Base-by-base conservation (phyloP, 1,140 invertebrate species). In the Capitella teleta region DNA sequence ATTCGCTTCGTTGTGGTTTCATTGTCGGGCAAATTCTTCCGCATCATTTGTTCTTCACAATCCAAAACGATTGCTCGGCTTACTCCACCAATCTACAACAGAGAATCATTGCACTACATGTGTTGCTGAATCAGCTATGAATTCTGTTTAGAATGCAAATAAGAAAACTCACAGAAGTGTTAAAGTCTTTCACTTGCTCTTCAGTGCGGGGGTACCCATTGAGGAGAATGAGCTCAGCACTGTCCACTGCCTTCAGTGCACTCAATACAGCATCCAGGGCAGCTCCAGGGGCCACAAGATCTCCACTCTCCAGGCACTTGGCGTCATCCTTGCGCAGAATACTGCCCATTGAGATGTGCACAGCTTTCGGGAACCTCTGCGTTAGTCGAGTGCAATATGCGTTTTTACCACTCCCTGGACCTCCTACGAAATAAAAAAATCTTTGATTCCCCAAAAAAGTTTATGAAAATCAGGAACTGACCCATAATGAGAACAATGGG, bases 21-120 rank as follows among this genome's bases (percentile, higher is more conserved):
- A 41, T 5, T 68, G 57, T 34, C 62, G 25, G n/a, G n/a, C n/a
- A n/a, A n/a, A n/a, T n/a, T n/a, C 25, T 51, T 23, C 49, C 28
- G 28, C 49, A 51, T 51, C n/a, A 25, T 18, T 30, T 51, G 30
- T 16, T 28, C 44, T 21, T 52, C 28, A 24, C 16, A 36, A 25
- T 52, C 44, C 10, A 52, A 16, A 5, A 52, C 10, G n/a, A 52
- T 28, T 12, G 34, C 45, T 2, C 10, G 16, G 28, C 12, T 28
- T 36, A 51, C 5, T 6, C 51, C 46, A 18, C 37, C 45, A 16
- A 48, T 16, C 44, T 41, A 21, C 16, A 41, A 47, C 28, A 28
- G 34, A 37, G 8, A 18, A 40, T 16, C 19, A 40, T 6, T 10
- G n/a, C n/a, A n/a, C n/a, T n/a, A n/a, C n/a, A n/a, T n/a, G n/a